These are phyloP conservation scores for Poicephalus meyeri DNA, from an alignment of 2,113 vertebrate genomes.

Conservation along the genomic window DNA sequence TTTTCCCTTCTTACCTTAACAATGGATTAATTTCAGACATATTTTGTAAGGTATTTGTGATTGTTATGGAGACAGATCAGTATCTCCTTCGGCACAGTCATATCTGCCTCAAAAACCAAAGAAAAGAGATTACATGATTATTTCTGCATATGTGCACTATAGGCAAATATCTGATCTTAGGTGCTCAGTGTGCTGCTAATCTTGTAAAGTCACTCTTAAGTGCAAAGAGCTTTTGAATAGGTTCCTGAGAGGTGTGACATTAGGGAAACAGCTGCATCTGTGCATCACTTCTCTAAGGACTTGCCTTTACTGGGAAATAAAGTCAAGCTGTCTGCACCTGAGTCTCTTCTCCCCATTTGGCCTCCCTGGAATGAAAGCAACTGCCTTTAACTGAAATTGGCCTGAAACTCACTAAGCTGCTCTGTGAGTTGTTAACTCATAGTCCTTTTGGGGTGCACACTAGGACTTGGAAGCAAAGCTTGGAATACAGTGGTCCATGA, in stretches of 20 bases:
- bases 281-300: not conserved
- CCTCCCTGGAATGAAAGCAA: not conserved
- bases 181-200: not conserved
- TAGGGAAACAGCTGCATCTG: not conserved
- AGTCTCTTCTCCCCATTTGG: not conserved
- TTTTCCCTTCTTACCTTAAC: constrained; percentile 67
- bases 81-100: not conserved
- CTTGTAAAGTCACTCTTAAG: not conserved
- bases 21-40: constrained; percentile 62
- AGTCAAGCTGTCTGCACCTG: not conserved
- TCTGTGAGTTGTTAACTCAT: not conserved
- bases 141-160: not conserved
- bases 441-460: not conserved
- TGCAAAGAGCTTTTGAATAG: not conserved
- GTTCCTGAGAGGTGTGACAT: not conserved
- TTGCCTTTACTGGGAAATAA: not conserved
- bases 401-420: not conserved
- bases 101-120: not conserved
- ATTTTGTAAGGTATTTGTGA: constrained; percentile 30
- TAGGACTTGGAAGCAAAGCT: not conserved
- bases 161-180: not conserved
- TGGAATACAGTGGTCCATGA: accelerated
- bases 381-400: not conserved
- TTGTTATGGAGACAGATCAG: not conserved
- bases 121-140: not conserved